A percentile compares a stretch with the other conserved stretches of the same genome.
Evolutionary conservation across 2,113 vertebrate species (phyloP).

Genomic region (Seriola quinqueradiata): DNA sequence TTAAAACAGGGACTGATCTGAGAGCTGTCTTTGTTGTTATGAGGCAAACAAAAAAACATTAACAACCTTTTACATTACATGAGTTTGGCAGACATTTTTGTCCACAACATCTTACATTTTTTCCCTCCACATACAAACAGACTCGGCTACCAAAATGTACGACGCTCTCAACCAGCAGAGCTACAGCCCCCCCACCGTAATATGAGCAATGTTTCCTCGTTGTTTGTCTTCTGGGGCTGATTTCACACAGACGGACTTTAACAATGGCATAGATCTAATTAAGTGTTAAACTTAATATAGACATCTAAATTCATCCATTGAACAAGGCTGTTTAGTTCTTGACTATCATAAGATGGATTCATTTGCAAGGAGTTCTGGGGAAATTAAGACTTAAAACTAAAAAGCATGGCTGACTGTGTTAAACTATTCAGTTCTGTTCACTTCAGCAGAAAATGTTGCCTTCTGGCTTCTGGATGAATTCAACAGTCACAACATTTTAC

Average conservation of each 20-base stretch:
- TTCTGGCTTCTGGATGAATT: not conserved
- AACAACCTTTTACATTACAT: not conserved
- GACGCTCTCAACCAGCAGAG: not conserved
- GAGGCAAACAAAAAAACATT: slow-evolving; percentile 8
- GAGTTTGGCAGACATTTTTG: not conserved
- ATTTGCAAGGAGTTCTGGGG: not conserved
- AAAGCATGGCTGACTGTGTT: not conserved
- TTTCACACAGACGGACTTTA: not conserved
- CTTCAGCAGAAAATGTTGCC: not conserved
- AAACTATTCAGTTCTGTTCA: not conserved
- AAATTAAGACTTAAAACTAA: not conserved
- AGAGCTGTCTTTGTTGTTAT: slow-evolving; percentile 20
- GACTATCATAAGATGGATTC: not conserved
- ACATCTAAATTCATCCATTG: not conserved
- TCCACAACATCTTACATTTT: not conserved
- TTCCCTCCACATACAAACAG: not conserved
- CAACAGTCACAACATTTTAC: not conserved
- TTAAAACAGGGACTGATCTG: not conserved
- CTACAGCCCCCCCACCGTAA: not conserved
- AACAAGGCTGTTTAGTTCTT: not conserved
- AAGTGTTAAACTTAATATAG: not conserved
- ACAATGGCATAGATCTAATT: not conserved
- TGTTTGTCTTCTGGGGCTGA: not conserved
- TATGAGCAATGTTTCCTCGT: not conserved
- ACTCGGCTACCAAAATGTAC: not conserved